These are phyloP conservation scores for Orthosia gracilis DNA, from an alignment of 2,888 invertebrate species.

Conservation along the genomic window DNA sequence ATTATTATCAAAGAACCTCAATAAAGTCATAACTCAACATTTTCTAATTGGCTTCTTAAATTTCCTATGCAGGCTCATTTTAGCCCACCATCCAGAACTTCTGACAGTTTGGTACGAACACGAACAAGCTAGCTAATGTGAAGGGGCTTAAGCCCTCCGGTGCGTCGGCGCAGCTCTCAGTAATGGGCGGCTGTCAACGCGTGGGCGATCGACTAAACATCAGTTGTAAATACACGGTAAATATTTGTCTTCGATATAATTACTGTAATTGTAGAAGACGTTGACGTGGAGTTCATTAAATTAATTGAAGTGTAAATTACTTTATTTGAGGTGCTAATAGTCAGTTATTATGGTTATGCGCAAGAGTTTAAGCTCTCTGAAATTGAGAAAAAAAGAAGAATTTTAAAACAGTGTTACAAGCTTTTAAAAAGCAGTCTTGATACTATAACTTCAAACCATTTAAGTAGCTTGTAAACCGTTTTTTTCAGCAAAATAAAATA, in stretches of 20 bases:
- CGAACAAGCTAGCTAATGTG: constrained; percentile 68
- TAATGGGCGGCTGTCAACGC: constrained; percentile 85
- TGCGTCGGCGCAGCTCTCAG: constrained; percentile 69
- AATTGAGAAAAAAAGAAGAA: neutral
- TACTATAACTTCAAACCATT: constrained; percentile 1
- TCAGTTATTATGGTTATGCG: constrained; percentile 13
- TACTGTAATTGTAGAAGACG: constrained; percentile 79
- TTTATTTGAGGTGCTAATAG: constrained; percentile 59
- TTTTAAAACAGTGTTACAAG: constrained; percentile 17
- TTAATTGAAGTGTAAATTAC: constrained; percentile 63
- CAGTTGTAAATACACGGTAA: constrained; percentile 84
- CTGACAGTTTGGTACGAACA: constrained; percentile 59
- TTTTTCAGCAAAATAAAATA: neutral
- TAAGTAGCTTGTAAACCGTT: neutral
- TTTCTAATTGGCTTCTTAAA: neutral
- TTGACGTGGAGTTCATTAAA: constrained; percentile 55
- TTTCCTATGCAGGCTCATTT: constrained; percentile 2
- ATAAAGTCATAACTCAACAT: neutral
- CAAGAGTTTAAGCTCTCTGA: constrained; percentile 7
- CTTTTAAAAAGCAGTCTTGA: constrained; percentile 13
- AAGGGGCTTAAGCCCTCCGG: constrained; percentile 77
- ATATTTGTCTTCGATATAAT: constrained; percentile 89
- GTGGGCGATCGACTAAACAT: constrained; percentile 86
- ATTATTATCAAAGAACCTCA: neutral
- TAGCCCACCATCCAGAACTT: constrained; percentile 17